phyloP scores from a whole-genome alignment of 2,888 invertebrate species.

The Omphaloscelis lunosa region DNA sequence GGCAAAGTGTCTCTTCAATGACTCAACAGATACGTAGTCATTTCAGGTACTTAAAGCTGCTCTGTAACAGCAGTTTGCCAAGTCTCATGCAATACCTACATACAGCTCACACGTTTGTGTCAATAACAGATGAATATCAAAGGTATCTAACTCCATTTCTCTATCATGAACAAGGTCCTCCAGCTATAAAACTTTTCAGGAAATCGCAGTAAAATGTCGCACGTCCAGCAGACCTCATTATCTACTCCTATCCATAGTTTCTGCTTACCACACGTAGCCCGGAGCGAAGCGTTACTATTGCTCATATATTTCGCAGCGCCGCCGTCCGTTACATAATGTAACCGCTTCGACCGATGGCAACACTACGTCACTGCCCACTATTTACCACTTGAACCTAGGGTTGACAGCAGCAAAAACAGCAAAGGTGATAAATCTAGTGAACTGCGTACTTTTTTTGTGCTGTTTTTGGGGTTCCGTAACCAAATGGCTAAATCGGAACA shows the following conservation, averaged over 20 bases:
- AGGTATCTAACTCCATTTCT: not conserved
- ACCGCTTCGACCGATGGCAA: conserved; percentile 69
- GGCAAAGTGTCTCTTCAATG: not conserved
- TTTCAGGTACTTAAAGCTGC: not conserved
- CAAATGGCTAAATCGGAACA: not conserved
- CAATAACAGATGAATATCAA: not conserved
- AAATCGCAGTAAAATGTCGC: conserved; percentile 37
- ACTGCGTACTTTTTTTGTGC: conserved; percentile 4
- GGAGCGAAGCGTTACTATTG: conserved; percentile 54
- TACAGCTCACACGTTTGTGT: not conserved
- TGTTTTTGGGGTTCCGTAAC: not conserved
- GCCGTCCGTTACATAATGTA: conserved; percentile 66
- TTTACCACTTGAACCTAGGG: conserved; percentile 62
- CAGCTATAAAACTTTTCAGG: conserved; percentile 7
- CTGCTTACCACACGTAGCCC: conserved; percentile 62
- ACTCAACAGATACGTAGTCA: no score
- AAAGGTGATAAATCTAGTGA: conserved; percentile 15
- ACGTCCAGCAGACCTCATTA: conserved; percentile 25
- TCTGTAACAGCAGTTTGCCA: not conserved
- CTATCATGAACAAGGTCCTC: not conserved
- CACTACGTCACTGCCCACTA: conserved; percentile 59
- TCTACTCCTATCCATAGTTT: not conserved
- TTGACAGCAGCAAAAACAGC: conserved; percentile 19
- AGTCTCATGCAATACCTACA: not conserved
- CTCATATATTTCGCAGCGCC: conserved; percentile 54